phyloP scores from a whole-genome alignment of 2,113 vertebrate genomes.

The Erinaceus europaeus region DNA sequence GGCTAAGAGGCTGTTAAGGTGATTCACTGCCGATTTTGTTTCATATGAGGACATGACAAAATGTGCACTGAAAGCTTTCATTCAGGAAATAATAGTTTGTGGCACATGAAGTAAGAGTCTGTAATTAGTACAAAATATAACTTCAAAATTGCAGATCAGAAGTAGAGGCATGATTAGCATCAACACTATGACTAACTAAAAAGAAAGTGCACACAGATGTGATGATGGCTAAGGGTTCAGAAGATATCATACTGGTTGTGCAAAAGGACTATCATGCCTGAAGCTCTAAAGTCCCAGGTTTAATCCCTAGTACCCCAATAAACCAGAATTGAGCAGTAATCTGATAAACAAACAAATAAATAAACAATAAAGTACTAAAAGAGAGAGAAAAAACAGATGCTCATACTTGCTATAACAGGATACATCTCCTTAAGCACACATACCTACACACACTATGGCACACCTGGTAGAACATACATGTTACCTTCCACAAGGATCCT shows the following conservation, averaged over 20 bases:
- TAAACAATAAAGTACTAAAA: too few relatives aligned
- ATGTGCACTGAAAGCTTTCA: not conserved
- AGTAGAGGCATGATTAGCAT: not conserved
- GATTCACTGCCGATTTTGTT: too few relatives aligned
- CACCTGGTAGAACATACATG: too few relatives aligned
- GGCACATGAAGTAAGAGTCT: not conserved
- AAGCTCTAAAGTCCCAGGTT: too few relatives aligned
- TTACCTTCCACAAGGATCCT: too few relatives aligned
- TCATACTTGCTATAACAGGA: not conserved
- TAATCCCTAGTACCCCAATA: too few relatives aligned
- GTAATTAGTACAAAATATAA: not conserved
- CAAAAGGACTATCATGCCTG: too few relatives aligned
- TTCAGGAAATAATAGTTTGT: not conserved
- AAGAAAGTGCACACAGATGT: not conserved
- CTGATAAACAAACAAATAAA: too few relatives aligned
- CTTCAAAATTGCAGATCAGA: not conserved
- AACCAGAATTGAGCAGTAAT: too few relatives aligned
- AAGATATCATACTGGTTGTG: too few relatives aligned
- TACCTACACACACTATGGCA: too few relatives aligned
- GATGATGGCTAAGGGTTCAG: not conserved
- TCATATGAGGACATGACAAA: not conserved
- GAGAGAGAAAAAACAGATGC: not conserved
- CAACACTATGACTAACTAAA: conserved; percentile 3
- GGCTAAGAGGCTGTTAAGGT: too few relatives aligned
- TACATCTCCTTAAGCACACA: not conserved